Base-by-base conservation (phyloP, 2,888 invertebrate species). In the Machimus atricapillus region DNA sequence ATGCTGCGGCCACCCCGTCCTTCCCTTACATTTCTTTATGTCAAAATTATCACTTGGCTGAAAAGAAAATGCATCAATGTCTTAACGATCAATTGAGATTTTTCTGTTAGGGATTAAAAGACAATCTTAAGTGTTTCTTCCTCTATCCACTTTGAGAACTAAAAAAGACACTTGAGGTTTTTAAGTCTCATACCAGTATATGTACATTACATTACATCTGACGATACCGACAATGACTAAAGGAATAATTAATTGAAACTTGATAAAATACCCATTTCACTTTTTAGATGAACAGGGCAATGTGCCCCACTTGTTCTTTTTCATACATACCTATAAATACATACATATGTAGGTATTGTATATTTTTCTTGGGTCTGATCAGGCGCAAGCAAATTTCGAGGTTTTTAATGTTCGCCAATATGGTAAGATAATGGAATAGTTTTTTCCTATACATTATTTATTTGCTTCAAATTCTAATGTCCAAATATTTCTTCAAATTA, bases 1-100 rank as follows among this genome's bases (percentile, higher is more conserved):
- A 92, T 98, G 97, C 91, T 98, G 98, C 0, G 98, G 98, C 98
- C 98, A 98, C 16, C 98, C 98, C 0, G 98, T 98, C 87, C 98
- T 95, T 0, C 98, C 98, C 92, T 97, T 97, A 87, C 95, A 93
- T 89, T 95, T 94, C 58, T 79, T 73, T 14, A 86, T 52, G 23
- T 86, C 86, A 23, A 73, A 79, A 27, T 73, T 73, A 43, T 78
- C 79, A 73, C 19, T 79, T 73, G 37, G 43, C 86, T 86, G 73
- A 19, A 86, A 86, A 23, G 66, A 73, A 73, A 66, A 27, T 66
- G 66, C 66, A 66, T 66, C 19, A 66, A 66, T 66, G 12, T 9
- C 12, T 58, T 66, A 23, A 66, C n/a, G 23, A 66, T 66, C 19
- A 66, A 79, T 46, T 23, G 37, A 85, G 23, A 43, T 74, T 74